A percentile compares a stretch with the other conserved stretches of the same genome.
These are phyloP conservation scores for Scotopteryx bipunctaria DNA, from an alignment of 2,888 invertebrate species.

Conservation along the genomic window DNA sequence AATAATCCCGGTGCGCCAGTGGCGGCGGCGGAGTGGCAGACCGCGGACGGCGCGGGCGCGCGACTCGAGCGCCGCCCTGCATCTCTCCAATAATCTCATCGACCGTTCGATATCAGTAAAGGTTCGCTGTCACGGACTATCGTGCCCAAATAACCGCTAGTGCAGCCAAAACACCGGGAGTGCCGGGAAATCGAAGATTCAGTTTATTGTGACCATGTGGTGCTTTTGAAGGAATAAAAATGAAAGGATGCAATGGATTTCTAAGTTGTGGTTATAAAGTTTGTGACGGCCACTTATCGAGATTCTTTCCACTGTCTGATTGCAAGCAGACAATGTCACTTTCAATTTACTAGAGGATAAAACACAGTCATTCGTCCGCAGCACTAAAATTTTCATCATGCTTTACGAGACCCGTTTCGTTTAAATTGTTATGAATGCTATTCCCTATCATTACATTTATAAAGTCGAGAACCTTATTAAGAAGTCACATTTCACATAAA, in stretches of 20 bases:
- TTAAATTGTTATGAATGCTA: conserved; percentile 40
- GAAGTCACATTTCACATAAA: conserved; percentile 9
- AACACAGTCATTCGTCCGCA: conserved; percentile 50
- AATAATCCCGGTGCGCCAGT: conserved; percentile 81
- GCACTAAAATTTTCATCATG: conserved; percentile 52
- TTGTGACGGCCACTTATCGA: conserved; percentile 41
- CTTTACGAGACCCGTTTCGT: conserved; percentile 46
- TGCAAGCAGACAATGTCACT: conserved; percentile 58
- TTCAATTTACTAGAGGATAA: conserved; percentile 58
- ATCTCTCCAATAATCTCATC: conserved; percentile 60
- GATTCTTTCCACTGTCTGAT: conserved; percentile 53
- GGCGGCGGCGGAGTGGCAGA: conserved; percentile 79
- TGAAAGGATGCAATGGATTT: conserved; percentile 25
- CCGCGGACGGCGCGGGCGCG: conserved; percentile 84
- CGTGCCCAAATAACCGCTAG: conserved; percentile 6
- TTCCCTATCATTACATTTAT: conserved; percentile 38
- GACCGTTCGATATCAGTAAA: conserved; percentile 22
- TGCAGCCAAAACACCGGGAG: conserved; percentile 42
- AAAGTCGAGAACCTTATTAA: conserved; percentile 14
- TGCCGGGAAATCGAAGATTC: conserved; percentile 32
- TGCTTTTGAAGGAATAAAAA: conserved; percentile 22
- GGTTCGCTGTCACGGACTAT: conserved; percentile 27
- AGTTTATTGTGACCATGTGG: conserved; percentile 41
- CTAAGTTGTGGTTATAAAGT: conserved; percentile 10
- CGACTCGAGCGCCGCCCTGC: conserved; percentile 64